Evolutionary conservation across 2,113 vertebrate species (phyloP), one percentile per base, ranked within the genome.

Genomic region (Alligator sinensis): DNA sequence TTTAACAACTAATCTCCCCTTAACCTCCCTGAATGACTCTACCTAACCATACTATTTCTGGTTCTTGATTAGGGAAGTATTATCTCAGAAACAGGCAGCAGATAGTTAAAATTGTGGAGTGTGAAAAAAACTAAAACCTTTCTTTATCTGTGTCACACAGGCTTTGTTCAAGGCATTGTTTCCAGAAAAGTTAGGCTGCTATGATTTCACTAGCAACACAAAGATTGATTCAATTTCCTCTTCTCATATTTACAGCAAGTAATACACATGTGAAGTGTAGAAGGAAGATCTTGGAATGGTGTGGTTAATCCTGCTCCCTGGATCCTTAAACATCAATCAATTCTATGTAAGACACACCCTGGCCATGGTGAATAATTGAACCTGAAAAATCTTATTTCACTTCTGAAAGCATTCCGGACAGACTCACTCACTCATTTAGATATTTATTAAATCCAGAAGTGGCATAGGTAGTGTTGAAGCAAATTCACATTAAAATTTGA

Each of bases 371-470:
- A 94, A 11, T 15, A 89, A 86, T 22, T 60, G 9, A 95, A 68
- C 6, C 54, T 79, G 25, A 62, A 94, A 86, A 86, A 88, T 9
- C 60, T 14, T 27, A 74, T 89, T 94, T 87, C 84, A 57, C 72
- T 87, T 76, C 84, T 90, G 76, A 90, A 95, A 92, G 38, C 22
- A 80, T 70, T 80, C 75, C 92, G 58, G 61, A 57, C 86, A 64
- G 58, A 77, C 57, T 34, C 63, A 66, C 70, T 74, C 70, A 22
- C 5, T 77, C 22, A 77, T 9, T 57, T 14, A 84, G 70, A 70
- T 19, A 62, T 15, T 77, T 54, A 86, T 60, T 21, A 89, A 83
- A 21, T 38, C 47, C 79, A 38, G 25, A 63, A 60, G 78, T 87
- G 55, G 66, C 28, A 59, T 47, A 85, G 77, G 82, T 6, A 83